A percentile compares a stretch with the other conserved stretches of the same genome.
Evolutionary conservation across 2,113 vertebrate genomes (phyloP).

Genomic region (Gnathonemus echidnorhynchus): DNA sequence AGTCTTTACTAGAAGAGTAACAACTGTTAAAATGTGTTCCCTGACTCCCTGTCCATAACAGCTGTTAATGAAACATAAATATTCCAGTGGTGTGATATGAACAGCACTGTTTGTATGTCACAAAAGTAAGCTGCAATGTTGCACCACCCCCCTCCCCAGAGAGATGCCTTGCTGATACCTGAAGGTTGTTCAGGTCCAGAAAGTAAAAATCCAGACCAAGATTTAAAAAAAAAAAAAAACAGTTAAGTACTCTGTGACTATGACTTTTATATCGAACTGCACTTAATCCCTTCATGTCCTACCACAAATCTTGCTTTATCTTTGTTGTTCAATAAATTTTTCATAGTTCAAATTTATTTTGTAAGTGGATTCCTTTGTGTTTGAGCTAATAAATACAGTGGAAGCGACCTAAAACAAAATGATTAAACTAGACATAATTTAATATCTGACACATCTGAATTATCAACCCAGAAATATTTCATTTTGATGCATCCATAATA

Average conservation of each 20-base stretch:
- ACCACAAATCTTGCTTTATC: neutral
- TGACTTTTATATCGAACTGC: neutral
- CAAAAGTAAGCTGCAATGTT: neutral
- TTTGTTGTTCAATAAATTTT: neutral
- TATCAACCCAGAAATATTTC: neutral
- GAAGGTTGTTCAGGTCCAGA: neutral
- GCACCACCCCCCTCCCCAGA: neutral
- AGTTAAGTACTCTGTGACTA: neutral
- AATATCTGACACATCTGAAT: neutral
- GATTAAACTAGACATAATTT: neutral
- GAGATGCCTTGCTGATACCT: neutral
- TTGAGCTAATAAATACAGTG: neutral
- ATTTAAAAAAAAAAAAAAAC: neutral
- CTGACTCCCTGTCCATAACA: neutral
- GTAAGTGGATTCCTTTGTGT: neutral
- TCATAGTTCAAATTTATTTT: neutral
- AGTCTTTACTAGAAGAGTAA: neutral
- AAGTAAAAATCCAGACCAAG: neutral
- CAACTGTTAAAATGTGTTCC: neutral
- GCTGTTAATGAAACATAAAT: neutral
- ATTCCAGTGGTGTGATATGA: neutral
- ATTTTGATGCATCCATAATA: neutral
- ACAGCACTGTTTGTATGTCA: neutral
- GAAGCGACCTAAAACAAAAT: neutral
- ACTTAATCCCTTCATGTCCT: neutral